Percentiles rank a stretch among this genome's conserved stretches.
Evolutionary conservation across 2,888 invertebrate species (phyloP).

Genomic region (Lasioglossum malachurum): DNA sequence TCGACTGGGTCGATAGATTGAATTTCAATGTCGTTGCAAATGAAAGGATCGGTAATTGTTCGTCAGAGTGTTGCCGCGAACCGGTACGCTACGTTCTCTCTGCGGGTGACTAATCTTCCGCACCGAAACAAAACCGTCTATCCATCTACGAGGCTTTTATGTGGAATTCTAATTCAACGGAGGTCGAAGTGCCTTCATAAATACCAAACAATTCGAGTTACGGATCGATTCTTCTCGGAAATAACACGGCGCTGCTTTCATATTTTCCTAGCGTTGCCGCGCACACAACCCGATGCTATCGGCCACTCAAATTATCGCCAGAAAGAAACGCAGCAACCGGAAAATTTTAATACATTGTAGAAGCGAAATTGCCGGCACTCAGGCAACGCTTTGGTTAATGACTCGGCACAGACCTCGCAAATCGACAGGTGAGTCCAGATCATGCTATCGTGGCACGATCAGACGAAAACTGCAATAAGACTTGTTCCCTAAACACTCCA

Average conservation of each 20-base stretch:
- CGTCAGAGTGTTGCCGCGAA: constrained; percentile 7
- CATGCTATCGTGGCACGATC: constrained; percentile 7
- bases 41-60: constrained; percentile 14
- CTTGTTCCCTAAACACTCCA: not conserved
- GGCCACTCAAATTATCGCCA: not conserved
- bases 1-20: not conserved
- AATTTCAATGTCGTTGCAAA: constrained; percentile 7
- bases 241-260: constrained; percentile 4
- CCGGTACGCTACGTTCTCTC: not conserved
- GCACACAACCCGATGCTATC: not conserved
- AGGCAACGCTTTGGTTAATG: constrained; percentile 22
- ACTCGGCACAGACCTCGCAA: constrained; percentile 12
- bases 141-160: not conserved
- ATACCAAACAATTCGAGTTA: not conserved
- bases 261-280: not conserved
- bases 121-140: constrained; percentile 16
- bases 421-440: constrained; percentile 2
- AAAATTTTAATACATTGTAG: constrained; percentile 27
- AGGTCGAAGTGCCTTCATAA: not conserved
- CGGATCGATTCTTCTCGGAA: not conserved
- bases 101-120: constrained; percentile 10
- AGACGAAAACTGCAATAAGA: not conserved
- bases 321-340: constrained; percentile 7
- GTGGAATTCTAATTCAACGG: not conserved
- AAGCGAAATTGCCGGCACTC: not conserved